Evolutionary conservation across 2,113 vertebrate species (phyloP).

Genomic region (Tachuris rubrigastra): DNA sequence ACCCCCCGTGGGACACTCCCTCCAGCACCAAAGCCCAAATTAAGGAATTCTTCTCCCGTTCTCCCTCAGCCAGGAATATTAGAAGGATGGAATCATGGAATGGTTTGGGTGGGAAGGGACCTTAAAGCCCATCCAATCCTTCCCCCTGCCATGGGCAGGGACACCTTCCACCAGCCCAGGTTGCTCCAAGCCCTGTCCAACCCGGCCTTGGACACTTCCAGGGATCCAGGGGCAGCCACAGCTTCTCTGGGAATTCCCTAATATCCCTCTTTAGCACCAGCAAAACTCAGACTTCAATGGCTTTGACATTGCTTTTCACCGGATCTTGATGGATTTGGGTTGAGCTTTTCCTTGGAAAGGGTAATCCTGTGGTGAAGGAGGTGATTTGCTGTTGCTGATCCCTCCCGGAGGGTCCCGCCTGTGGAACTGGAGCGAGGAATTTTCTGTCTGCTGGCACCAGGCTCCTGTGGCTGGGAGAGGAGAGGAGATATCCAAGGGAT

Average conservation of each 20-base stretch:
- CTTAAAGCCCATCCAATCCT: not conserved
- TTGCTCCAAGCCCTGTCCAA: not conserved
- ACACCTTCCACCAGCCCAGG: not conserved
- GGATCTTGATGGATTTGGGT: not conserved
- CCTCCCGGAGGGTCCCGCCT: not conserved
- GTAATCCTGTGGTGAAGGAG: not conserved
- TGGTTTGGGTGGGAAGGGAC: not conserved
- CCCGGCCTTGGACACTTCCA: not conserved
- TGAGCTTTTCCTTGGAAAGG: not conserved
- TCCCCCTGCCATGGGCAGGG: not conserved
- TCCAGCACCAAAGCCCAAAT: not conserved
- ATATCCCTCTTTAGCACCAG: not conserved
- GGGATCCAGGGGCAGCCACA: not conserved
- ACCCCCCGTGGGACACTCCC: not conserved
- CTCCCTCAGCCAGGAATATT: not conserved
- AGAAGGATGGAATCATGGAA: not conserved
- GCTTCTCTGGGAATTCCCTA: not conserved
- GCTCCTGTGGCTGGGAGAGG: not conserved
- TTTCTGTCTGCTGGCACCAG: not conserved
- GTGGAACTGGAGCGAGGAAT: not conserved
- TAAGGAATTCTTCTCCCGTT: not conserved
- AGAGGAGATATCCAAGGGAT: not conserved
- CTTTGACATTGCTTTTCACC: not conserved
- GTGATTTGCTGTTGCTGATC: not conserved
- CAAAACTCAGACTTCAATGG: not conserved